Conservation (phyloP, 1,140 invertebrate genomes). For the Diuraphis noxia region DNA sequence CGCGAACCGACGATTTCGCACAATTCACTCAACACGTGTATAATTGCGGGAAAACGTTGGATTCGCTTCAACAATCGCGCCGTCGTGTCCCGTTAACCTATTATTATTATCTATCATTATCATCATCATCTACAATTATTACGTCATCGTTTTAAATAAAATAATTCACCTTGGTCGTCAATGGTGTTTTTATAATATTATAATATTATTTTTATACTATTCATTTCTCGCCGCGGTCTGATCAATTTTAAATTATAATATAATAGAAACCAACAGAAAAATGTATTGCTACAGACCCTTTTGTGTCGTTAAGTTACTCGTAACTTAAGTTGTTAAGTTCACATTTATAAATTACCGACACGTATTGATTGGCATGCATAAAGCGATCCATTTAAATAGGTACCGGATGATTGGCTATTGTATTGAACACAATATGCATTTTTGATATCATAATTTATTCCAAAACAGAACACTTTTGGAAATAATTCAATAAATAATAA, state of each 20-base stretch:
- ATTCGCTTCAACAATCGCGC: slow-evolving; percentile 15
- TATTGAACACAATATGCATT: no score
- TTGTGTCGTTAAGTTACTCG: no score
- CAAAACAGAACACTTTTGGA: no score
- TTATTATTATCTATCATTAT: background rate
- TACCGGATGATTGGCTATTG: background rate
- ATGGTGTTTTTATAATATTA: background rate
- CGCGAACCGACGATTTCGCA: background rate
- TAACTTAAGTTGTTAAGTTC: no score
- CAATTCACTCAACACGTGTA: slow-evolving; percentile 20
- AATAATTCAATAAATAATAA: no score
- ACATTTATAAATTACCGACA: no score
- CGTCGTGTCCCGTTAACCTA: background rate
- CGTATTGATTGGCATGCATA: no score
- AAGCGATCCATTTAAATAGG: background rate
- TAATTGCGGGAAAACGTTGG: slow-evolving; percentile 26
- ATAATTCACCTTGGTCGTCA: background rate
- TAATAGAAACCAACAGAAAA: background rate
- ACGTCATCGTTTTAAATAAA: background rate
- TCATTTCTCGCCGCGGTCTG: background rate
- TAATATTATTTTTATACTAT: background rate
- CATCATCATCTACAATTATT: background rate
- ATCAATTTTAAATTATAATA: background rate
- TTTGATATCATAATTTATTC: no score
- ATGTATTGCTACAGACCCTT: background rate